These are phyloP conservation scores for Numida meleagris DNA, from an alignment of 2,113 vertebrate species.

Conservation along the genomic window DNA sequence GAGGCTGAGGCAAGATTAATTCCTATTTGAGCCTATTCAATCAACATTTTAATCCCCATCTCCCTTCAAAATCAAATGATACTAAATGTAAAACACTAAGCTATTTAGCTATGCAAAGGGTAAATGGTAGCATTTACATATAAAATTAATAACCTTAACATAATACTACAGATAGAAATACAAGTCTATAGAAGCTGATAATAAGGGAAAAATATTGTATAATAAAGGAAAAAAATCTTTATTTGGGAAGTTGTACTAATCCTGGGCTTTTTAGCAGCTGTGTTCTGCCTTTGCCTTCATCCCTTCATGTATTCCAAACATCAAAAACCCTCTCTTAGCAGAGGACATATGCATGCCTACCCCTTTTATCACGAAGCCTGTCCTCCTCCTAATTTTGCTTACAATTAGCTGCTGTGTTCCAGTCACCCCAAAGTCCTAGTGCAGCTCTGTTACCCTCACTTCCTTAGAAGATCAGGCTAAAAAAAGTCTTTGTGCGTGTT, in stretches of 20 bases:
- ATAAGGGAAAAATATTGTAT: background rate
- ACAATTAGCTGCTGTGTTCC: background rate
- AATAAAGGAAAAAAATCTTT: background rate
- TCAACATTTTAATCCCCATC: background rate
- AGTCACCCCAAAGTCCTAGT: background rate
- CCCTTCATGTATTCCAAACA: accelerated
- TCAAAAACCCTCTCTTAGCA: background rate
- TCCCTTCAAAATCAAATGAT: background rate
- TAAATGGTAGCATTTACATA: background rate
- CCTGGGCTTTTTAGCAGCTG: background rate
- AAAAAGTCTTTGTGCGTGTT: accelerated
- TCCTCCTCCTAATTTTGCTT: background rate
- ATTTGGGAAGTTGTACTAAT: background rate
- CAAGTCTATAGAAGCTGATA: background rate
- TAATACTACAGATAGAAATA: background rate
- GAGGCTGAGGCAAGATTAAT: background rate
- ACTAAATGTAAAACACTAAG: background rate
- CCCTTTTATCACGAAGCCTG: background rate
- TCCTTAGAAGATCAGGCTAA: background rate
- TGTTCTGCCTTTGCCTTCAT: background rate
- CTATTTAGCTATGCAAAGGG: background rate
- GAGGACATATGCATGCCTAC: background rate
- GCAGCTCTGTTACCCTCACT: accelerated
- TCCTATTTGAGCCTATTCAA: background rate
- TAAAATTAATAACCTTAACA: background rate